Evolutionary conservation across 2,113 vertebrate genomes (phyloP).

Genomic region (Tenrec ecaudatus): DNA sequence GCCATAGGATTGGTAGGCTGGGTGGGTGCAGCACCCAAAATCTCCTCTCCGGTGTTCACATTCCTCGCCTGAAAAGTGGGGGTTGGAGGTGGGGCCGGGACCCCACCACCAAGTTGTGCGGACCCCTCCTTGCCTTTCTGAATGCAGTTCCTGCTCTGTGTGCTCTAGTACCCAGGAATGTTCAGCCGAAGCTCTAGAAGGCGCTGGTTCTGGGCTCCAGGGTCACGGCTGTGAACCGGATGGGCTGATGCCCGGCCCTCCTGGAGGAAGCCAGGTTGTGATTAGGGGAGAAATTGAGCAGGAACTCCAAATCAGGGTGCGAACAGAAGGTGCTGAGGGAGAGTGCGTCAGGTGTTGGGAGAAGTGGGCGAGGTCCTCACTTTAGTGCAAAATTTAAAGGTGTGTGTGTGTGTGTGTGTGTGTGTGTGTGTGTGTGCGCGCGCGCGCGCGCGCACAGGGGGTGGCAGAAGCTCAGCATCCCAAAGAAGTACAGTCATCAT

Average conservation of each 20-base stretch:
- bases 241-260: not conserved
- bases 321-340: too few relatives aligned
- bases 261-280: not conserved
- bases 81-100: not conserved
- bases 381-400: not conserved
- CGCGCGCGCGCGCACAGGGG: too few relatives aligned
- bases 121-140: not conserved
- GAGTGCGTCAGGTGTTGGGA: not conserved
- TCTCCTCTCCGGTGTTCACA: constrained; percentile 8
- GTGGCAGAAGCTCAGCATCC: not conserved
- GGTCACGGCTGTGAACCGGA: not conserved
- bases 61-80: too few relatives aligned
- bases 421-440: too few relatives aligned
- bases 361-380: not conserved
- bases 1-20: too few relatives aligned
- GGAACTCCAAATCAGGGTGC: too few relatives aligned
- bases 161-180: not conserved
- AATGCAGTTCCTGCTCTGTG: not conserved
- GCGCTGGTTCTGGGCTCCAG: not conserved
- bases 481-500: not conserved
- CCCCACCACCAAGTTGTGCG: not conserved
- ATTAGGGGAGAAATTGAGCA: not conserved
- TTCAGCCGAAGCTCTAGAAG: not conserved
- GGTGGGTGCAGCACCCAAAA: too few relatives aligned
- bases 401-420: too few relatives aligned